Base-by-base conservation (phyloP, 1,140 invertebrate species). In the Drosophila sp. region DNA sequence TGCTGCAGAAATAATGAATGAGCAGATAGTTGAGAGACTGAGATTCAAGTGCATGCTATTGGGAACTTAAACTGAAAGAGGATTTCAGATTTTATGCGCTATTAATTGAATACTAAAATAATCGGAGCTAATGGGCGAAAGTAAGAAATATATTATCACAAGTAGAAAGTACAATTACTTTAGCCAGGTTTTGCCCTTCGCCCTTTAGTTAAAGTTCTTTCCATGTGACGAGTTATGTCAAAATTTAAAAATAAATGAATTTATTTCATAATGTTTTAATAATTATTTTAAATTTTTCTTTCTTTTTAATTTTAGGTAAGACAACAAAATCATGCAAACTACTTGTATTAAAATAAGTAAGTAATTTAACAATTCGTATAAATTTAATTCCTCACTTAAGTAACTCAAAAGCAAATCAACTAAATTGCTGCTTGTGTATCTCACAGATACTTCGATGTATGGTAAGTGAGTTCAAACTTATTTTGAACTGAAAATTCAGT, bases 1-100 rank as follows among this genome's bases (percentile, higher is more conserved):
- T 72, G 54, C 62, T 67, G 54, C 40, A 54, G 82, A 86, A 65
- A 75, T 86, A 84, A 84, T 84, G 74, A 76, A 46, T 51, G 66
- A 76, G 57, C 50, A 36, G 50, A 21, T 34, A 36, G 29, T n/a
- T 36, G 29, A 36, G 29, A 36, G 50, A 34, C 48, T 34, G 48
- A 34, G 48, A 27, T 58, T 43, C 43, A 4, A 29, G 34, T 7
- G 54, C n/a, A 38, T 54, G 62, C 48, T 18, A 56, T 56, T 32
- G 40, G 45, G 16, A 53, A 21, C 46, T 65, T 65, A 18, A 36
- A 29, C 27, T 62, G 34, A 36, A 27, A 32, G 32, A 8, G 53
- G 53, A 58, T 61, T 61, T 51, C 56, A 34, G 6, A 11, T 4
- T 36, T 27, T 69, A 51, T 51, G 8, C 56, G 21, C 14, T 7